Evolutionary conservation across 2,113 vertebrate genomes (phyloP).

Genomic region (Sphyrna mokarran): DNA sequence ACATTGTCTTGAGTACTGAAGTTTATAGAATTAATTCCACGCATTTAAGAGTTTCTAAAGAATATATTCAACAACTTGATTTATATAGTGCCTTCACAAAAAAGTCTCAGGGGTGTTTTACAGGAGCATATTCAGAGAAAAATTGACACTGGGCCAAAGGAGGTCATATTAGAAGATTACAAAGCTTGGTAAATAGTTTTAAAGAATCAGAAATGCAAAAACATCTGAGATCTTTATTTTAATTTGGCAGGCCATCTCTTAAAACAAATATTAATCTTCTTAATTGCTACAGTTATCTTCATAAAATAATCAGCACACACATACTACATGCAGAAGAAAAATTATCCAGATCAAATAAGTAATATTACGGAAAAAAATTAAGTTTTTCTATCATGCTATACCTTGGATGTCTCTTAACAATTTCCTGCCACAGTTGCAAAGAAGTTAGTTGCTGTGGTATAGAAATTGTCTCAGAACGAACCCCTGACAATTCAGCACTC

Average conservation of each 20-base stretch:
- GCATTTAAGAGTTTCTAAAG: neutral
- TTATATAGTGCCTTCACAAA: neutral
- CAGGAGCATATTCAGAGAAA: neutral
- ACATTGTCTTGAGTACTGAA: neutral
- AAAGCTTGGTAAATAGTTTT: neutral
- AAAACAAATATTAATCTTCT: neutral
- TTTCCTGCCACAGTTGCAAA: conserved; percentile 71
- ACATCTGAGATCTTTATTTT: neutral
- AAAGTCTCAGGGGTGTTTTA: neutral
- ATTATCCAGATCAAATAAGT: neutral
- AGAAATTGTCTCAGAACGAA: conserved; percentile 62
- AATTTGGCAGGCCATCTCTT: neutral
- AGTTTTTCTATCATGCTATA: conserved; percentile 45
- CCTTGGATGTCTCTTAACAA: conserved; percentile 73
- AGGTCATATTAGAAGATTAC: neutral
- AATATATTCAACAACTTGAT: neutral
- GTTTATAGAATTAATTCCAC: neutral
- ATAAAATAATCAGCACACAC: neutral
- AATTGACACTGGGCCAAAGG: neutral
- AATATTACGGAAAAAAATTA: neutral
- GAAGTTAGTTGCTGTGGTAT: conserved; percentile 66
- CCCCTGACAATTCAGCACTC: conserved; percentile 77
- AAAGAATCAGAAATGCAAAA: too few species aligned
- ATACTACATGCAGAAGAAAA: neutral
- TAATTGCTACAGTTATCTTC: neutral